phyloP scores from a whole-genome alignment of 2,113 vertebrate genomes.

The Carettochelys insculpta region DNA sequence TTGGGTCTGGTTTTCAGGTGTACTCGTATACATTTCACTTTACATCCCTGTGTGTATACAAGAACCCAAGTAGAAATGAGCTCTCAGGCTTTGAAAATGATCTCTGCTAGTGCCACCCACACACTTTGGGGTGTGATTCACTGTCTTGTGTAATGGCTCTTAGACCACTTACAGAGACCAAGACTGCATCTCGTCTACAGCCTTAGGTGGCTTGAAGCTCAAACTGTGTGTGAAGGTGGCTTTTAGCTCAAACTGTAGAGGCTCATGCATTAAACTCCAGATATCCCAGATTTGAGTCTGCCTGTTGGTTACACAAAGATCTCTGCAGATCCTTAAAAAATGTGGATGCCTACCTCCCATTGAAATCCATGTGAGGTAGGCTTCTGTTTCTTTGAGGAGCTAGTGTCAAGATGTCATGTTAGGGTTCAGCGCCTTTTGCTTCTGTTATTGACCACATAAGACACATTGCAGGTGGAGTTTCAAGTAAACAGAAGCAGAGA shows the following conservation, averaged over 20 bases:
- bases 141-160: too few relatives aligned
- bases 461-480: not conserved
- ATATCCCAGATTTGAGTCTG: too few relatives aligned
- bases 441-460: not conserved
- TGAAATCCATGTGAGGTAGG: not conserved
- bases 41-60: not conserved
- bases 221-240: too few relatives aligned
- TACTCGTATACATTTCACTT: not conserved
- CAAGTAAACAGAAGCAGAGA: not conserved
- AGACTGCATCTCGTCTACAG: too few relatives aligned
- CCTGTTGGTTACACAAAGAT: too few relatives aligned
- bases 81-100: not conserved
- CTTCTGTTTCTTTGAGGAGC: not conserved
- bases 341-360: not conserved
- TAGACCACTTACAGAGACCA: too few relatives aligned
- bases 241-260: too few relatives aligned
- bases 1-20: not conserved
- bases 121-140: too few relatives aligned
- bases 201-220: too few relatives aligned
- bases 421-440: not conserved
- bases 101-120: too few relatives aligned
- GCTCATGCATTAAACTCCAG: too few relatives aligned
- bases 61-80: not conserved
- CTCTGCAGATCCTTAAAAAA: not conserved
- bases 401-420: not conserved